Percentiles rank a stretch among this genome's conserved stretches.
phyloP scores from a whole-genome alignment of 2,113 vertebrate genomes.

The Beaufortia kweichowensis region DNA sequence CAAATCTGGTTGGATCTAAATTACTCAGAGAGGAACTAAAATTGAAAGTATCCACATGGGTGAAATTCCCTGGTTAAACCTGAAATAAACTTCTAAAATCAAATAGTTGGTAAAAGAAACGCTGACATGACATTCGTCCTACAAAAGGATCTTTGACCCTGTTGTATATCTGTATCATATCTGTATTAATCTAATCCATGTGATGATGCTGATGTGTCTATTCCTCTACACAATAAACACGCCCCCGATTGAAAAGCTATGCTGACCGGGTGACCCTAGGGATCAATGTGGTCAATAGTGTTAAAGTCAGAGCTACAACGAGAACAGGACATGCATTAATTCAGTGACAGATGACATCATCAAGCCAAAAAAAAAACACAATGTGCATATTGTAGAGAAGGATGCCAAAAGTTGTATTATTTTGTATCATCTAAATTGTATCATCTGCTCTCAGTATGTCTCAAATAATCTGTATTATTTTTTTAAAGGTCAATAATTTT shows the following conservation, averaged over 20 bases:
- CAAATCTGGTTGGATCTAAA: constrained; percentile 2
- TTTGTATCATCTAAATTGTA: too few relatives aligned
- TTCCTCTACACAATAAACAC: background rate
- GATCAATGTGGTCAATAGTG: constrained; percentile 61
- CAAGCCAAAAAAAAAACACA: too few relatives aligned
- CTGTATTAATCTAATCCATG: background rate
- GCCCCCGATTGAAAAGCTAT: constrained; percentile 48
- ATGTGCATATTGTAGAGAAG: too few relatives aligned
- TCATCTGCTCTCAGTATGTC: too few relatives aligned
- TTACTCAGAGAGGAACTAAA: background rate
- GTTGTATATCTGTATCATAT: background rate
- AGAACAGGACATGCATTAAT: constrained; percentile 46
- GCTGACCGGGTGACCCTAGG: constrained; percentile 50
- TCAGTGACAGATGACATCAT: background rate
- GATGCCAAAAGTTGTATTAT: too few relatives aligned
- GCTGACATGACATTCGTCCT: background rate
- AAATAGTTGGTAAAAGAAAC: background rate
- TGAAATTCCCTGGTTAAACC: constrained; percentile 9
- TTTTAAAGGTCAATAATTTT: too few relatives aligned
- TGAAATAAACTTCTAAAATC: background rate
- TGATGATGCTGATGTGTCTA: background rate
- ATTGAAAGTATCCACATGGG: background rate
- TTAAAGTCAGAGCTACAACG: constrained; percentile 47
- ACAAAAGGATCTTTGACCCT: background rate
- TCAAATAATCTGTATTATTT: too few relatives aligned